These are phyloP conservation scores for Aphidius colemani DNA, from an alignment of 2,888 invertebrate species.

Conservation along the genomic window DNA sequence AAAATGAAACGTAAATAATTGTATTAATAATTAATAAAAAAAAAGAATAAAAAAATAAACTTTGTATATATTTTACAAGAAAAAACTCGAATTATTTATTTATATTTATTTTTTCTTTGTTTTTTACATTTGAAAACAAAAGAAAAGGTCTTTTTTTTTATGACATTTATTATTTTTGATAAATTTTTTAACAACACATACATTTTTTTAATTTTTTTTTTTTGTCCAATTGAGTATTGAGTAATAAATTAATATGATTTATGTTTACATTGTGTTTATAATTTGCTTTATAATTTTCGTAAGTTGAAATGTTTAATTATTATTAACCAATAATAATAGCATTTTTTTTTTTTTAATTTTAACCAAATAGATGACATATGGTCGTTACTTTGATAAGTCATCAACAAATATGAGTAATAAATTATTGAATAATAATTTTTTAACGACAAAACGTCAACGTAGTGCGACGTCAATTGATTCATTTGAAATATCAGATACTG, in stretches of 20 bases:
- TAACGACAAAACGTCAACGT: slow-evolving; percentile 30
- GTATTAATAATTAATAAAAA: slow-evolving; percentile 3
- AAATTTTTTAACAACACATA: too few species aligned
- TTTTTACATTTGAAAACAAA: slow-evolving; percentile 14
- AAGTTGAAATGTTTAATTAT: slow-evolving; percentile 35
- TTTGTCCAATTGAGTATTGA: too few species aligned
- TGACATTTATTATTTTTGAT: not conserved
- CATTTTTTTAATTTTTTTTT: too few species aligned
- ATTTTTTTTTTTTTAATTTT: not conserved
- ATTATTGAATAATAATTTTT: slow-evolving; percentile 2
- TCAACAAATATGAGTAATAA: slow-evolving; percentile 13
- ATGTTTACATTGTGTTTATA: too few species aligned
- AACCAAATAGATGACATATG: slow-evolving; percentile 34
- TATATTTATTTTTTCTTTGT: slow-evolving; percentile 13
- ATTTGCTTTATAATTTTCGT: slow-evolving; percentile 13
- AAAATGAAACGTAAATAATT: slow-evolving; percentile 45
- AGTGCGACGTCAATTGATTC: slow-evolving; percentile 46
- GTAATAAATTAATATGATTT: too few species aligned
- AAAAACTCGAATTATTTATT: slow-evolving; percentile 14
- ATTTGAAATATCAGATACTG: slow-evolving; percentile 42
- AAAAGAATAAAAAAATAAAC: slow-evolving; percentile 3
- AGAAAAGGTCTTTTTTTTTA: slow-evolving; percentile 20
- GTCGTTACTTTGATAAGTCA: slow-evolving; percentile 32
- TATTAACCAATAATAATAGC: slow-evolving; percentile 7
- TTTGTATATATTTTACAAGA: slow-evolving; percentile 5